Evolutionary conservation across 2,113 vertebrate genomes (phyloP), one percentile per base, ranked within the genome.

Genomic region (Mixornis gularis): DNA sequence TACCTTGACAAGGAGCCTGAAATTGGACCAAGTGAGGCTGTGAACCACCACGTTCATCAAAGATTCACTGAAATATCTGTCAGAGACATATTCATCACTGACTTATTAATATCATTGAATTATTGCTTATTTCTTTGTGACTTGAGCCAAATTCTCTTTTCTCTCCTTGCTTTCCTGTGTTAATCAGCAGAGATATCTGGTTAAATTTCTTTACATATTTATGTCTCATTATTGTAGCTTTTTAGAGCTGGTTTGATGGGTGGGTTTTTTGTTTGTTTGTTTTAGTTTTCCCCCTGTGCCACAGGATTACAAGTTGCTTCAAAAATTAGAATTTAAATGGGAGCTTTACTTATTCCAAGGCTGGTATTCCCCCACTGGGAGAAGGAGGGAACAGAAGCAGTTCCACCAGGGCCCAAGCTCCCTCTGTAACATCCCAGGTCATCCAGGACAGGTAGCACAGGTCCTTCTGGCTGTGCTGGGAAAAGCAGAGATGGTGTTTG

Each of bases 381-480:
- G 34, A 59, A 44, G 0, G 25, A 65, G 14, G 5, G 44, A 80
- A 34, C 34, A 65, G 63, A 30, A 88, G 9, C 8, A 20, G 13
- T 26, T 41, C 55, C 51, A 52, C 7, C 29, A 53, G n/a, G 13
- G 22, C 59, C 49, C 55, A 58, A 0, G 13, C 21, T 79, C 34
- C 59, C 60, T 40, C n/a, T 88, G 14, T 25, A 20, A 13, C n/a
- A 8, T 55, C 71, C 26, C 51, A 63, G 14, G n/a, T 48, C 17
- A 6, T 4, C 5, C 2, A 53, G 59, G 10, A 58, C 34, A 1
- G 1, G 8, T 6, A 40, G 34, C 20, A 64, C 16, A 1, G 0
- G 0, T 30, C 51, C 34, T 27, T 24, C 55, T 41, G 5, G 10
- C 43, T 58, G 26, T 21, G 19, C 18, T 85, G 55, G 53, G 59